These are phyloP conservation scores for Paracentrotus lividus DNA, from an alignment of 53 echinoderm and acorn worm genomes.

Conservation along the genomic window DNA sequence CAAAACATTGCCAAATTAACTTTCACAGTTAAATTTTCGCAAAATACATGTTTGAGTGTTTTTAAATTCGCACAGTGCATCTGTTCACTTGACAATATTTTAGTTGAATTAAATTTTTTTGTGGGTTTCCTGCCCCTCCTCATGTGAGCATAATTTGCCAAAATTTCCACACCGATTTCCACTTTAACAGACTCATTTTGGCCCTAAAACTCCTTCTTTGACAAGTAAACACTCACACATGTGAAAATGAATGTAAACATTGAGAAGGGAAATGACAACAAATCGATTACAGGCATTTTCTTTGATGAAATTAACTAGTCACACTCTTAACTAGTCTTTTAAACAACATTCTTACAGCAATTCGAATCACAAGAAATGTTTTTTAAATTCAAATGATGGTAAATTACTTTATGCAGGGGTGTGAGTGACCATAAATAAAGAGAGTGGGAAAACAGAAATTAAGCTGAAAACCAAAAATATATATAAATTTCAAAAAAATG, in stretches of 20 bases:
- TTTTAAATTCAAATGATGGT: too few relatives aligned
- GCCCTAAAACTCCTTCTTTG: neutral
- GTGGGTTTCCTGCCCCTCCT: too few relatives aligned
- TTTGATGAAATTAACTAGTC: neutral
- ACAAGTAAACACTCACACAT: neutral
- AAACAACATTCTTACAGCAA: neutral
- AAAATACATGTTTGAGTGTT: too few relatives aligned
- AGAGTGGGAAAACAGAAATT: neutral
- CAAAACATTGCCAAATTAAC: too few relatives aligned
- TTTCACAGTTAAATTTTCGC: too few relatives aligned
- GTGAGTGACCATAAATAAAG: neutral
- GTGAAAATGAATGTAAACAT: neutral
- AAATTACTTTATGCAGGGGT: too few relatives aligned
- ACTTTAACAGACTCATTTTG: too few relatives aligned
- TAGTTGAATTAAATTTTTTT: too few relatives aligned
- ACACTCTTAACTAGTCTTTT: neutral
- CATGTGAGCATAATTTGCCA: too few relatives aligned
- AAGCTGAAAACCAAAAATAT: neutral
- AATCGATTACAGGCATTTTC: neutral
- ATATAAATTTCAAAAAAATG: neutral
- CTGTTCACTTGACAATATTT: too few relatives aligned
- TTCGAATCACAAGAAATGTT: neutral
- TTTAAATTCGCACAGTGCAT: too few relatives aligned
- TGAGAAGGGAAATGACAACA: neutral
- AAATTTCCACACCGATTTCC: too few relatives aligned